These are phyloP conservation scores for Hololepta plana DNA, from an alignment of 2,888 invertebrate species.

Conservation along the genomic window DNA sequence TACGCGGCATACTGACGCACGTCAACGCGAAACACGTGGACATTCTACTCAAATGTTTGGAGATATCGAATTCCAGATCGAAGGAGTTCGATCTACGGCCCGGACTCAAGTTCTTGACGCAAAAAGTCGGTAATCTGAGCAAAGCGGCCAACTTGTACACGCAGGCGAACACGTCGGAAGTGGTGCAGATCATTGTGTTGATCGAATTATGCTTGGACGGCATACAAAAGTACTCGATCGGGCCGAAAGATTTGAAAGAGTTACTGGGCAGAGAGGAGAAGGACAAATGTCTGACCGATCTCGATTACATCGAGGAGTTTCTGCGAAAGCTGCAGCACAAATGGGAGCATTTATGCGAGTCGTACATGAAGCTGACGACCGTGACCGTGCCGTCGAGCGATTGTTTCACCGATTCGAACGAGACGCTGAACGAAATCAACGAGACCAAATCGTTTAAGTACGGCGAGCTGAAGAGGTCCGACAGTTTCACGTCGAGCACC, in stretches of 20 bases:
- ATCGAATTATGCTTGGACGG: slow-evolving; percentile 70
- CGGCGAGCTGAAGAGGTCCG: slow-evolving; percentile 34
- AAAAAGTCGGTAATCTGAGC: slow-evolving; percentile 77
- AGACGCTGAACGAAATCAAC: slow-evolving; percentile 7
- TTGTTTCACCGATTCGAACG: slow-evolving; percentile 7
- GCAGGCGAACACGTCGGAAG: slow-evolving; percentile 83
- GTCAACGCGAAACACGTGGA: slow-evolving; percentile 44
- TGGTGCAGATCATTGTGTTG: slow-evolving; percentile 70
- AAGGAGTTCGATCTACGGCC: slow-evolving; percentile 79
- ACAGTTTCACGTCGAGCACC: slow-evolving; percentile 20
- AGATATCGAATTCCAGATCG: slow-evolving; percentile 65
- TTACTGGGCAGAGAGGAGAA: slow-evolving; percentile 31
- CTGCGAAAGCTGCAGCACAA: slow-evolving; percentile 22
- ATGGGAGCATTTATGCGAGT: slow-evolving; percentile 26
- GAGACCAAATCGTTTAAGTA: slow-evolving; percentile 28
- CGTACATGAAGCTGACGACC: slow-evolving; percentile 24
- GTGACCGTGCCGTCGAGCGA: too few relatives aligned
- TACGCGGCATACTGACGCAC: slow-evolving; percentile 23
- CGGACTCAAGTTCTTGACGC: slow-evolving; percentile 82
- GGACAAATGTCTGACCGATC: slow-evolving; percentile 17
- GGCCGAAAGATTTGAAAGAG: slow-evolving; percentile 40
- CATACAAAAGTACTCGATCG: slow-evolving; percentile 42
- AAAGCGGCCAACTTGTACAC: slow-evolving; percentile 81
- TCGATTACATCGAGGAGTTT: slow-evolving; percentile 24
- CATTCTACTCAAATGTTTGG: slow-evolving; percentile 57